Conservation (phyloP, 2,888 invertebrate species). For the Coenonympha glycerion region DNA sequence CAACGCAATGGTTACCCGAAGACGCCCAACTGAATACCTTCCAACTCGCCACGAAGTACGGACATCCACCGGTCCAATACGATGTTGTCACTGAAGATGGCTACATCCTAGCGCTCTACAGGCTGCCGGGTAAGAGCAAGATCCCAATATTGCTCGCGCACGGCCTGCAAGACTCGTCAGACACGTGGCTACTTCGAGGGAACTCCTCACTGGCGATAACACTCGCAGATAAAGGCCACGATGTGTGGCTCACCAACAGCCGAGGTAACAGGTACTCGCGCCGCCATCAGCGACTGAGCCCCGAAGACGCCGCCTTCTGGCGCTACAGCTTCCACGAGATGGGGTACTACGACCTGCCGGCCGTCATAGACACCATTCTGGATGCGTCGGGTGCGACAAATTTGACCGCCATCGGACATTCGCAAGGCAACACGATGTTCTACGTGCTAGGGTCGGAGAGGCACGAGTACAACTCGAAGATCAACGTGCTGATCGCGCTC, state of each 20-base stretch:
- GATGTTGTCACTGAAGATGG: conserved; percentile 38
- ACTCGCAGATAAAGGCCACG: conserved; percentile 34
- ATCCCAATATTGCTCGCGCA: conserved; percentile 34
- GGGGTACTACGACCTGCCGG: conserved; percentile 80
- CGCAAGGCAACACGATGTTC: background rate
- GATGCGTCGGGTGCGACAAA: conserved; percentile 63
- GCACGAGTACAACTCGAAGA: background rate
- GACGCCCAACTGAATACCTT: conserved; percentile 22
- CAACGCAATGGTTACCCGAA: background rate
- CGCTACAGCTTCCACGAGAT: conserved; percentile 80
- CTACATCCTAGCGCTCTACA: conserved; percentile 35
- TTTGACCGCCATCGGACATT: conserved; percentile 46
- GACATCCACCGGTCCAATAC: conserved; percentile 27
- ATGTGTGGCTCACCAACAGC: conserved; percentile 49
- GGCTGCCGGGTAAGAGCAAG: conserved; percentile 30
- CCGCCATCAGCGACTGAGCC: conserved; percentile 57
- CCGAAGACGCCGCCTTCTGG: conserved; percentile 58
- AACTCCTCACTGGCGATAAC: conserved; percentile 33
- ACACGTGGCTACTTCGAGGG: conserved; percentile 36
- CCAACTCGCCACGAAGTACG: conserved; percentile 29
- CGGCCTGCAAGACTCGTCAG: conserved; percentile 35
- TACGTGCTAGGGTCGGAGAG: background rate
- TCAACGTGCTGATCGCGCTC: conserved; percentile 18
- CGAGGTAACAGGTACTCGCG: conserved; percentile 78
- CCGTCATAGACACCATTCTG: conserved; percentile 64